Evolutionary conservation across 2,888 invertebrate species (phyloP), one percentile per base, ranked within the genome.

Genomic region (Philonicus albiceps): DNA sequence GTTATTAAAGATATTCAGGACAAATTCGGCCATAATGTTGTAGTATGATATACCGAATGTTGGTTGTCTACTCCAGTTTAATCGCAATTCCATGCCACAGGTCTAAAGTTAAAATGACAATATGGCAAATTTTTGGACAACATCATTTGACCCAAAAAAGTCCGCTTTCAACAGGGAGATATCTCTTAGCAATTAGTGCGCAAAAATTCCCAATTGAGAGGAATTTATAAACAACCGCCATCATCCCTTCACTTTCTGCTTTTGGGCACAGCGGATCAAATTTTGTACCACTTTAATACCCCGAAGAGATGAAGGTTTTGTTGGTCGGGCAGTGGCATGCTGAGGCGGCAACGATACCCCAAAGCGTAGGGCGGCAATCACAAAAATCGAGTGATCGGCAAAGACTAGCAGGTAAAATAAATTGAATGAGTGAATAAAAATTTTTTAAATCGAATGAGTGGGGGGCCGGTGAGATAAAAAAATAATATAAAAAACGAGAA

Each of bases 381-480:
- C 19, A 76, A 76, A 76, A 37, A 40, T 8, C 40, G 8, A 76
- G 40, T 76, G 76, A 76, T 76, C 22, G 40, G 40, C 76, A 64
- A 76, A 40, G 76, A 76, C 40, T 22, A 19, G 43, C 7, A 76
- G 22, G 76, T n/a, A 22, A 76, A 76, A 76, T 76, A 40, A 76
- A 76, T 76, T 76, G 76, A 76, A 76, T 37, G 76, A 76, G n/a
- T 76, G 76, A 40, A 34, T 76, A 76, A 76, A 76, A 76, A 76
- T 40, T 76, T 76, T 31, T 76, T 22, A 37, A 22, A 64, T 64
- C 11, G 64, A 27, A 64, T 27, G 27, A 27, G 64, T 64, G 64
- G 64, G 27, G 22, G 27, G 27, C 5, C 6, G 22, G 64, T n/a
- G 27, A 11, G 11, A 19, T 11, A 22, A 19, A 55, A 19, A 22